phyloP scores from a whole-genome alignment of 2,113 vertebrate genomes.

The Paralichthys olivaceus region DNA sequence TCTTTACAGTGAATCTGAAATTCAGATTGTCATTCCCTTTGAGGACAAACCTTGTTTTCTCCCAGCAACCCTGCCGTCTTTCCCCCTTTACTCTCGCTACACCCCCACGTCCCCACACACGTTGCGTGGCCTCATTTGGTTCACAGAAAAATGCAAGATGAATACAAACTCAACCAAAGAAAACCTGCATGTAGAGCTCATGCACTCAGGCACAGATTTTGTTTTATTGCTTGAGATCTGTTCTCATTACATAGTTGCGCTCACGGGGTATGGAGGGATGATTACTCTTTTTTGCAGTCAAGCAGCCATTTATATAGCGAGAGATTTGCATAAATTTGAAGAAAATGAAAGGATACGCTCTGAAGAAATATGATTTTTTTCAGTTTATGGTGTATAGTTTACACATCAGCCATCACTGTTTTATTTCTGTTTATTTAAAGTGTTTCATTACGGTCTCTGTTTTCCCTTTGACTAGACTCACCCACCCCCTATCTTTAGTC shows the following conservation, averaged over 20 bases:
- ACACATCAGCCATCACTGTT: not conserved
- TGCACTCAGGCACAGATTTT: conserved; percentile 40
- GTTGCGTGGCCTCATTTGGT: conserved; percentile 58
- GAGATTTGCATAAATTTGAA: conserved; percentile 62
- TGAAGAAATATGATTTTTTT: conserved; percentile 7
- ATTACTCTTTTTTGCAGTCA: conserved; percentile 64
- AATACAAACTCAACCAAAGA: conserved; percentile 31
- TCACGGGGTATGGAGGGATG: conserved; percentile 60
- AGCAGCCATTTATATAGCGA: conserved; percentile 52
- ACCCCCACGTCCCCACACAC: conserved; percentile 19
- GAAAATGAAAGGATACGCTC: conserved; percentile 40
- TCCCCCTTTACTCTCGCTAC: not conserved
- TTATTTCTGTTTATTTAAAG: not conserved
- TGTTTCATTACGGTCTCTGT: not conserved
- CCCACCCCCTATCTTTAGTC: not conserved
- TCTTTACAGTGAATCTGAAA: conserved; percentile 41
- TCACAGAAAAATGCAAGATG: conserved; percentile 41
- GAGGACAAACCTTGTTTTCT: conserved; percentile 45
- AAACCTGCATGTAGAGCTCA: conserved; percentile 37
- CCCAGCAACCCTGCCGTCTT: conserved; percentile 12
- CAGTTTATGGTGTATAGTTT: not conserved
- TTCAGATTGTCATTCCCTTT: conserved; percentile 43
- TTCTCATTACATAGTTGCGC: conserved; percentile 73
- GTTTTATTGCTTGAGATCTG: conserved; percentile 68
- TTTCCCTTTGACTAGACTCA: not conserved